Evolutionary conservation across 92 coral and sea anemone genomes (phyloP).

Genomic region (Chrysogorgia sp.): DNA sequence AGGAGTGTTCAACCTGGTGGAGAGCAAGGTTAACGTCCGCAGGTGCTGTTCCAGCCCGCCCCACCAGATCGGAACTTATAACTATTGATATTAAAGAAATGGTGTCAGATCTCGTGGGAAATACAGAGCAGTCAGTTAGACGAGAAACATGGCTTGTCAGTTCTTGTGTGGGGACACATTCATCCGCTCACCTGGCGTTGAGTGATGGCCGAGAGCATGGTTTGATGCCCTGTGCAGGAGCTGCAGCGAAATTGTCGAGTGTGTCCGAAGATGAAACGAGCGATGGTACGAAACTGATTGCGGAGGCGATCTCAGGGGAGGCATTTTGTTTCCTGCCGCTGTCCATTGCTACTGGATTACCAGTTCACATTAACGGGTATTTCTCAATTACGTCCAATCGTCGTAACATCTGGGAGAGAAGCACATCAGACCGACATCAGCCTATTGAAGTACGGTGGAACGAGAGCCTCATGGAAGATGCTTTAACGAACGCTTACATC

Average conservation of each 20-base stretch:
- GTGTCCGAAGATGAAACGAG: not conserved
- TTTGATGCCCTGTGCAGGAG: slow-evolving; percentile 61
- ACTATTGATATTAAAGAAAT: not conserved
- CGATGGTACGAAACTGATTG: not conserved
- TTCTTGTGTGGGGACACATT: slow-evolving; percentile 51
- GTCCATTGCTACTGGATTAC: slow-evolving; percentile 71
- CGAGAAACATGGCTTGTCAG: slow-evolving; percentile 65
- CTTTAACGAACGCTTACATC: slow-evolving; percentile 61
- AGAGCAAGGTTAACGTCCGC: not conserved
- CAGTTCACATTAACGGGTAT: slow-evolving; percentile 75
- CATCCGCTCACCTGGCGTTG: slow-evolving; percentile 60
- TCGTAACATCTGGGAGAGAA: slow-evolving; percentile 75
- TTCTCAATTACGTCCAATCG: slow-evolving; percentile 80
- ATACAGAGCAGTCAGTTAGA: slow-evolving; percentile 54
- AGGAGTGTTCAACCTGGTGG: slow-evolving; percentile 59
- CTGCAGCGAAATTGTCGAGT: slow-evolving; percentile 48
- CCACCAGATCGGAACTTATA: not conserved
- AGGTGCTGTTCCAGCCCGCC: not conserved
- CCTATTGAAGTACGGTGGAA: slow-evolving; percentile 78
- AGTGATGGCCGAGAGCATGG: slow-evolving; percentile 67
- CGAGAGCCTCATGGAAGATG: slow-evolving; percentile 68
- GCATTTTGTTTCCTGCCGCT: slow-evolving; percentile 71
- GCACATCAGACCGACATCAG: slow-evolving; percentile 55
- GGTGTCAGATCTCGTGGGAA: not conserved
- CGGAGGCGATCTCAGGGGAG: slow-evolving; percentile 48